Conservation (phyloP, 2,888 invertebrate genomes). For the Eulithis testata region DNA sequence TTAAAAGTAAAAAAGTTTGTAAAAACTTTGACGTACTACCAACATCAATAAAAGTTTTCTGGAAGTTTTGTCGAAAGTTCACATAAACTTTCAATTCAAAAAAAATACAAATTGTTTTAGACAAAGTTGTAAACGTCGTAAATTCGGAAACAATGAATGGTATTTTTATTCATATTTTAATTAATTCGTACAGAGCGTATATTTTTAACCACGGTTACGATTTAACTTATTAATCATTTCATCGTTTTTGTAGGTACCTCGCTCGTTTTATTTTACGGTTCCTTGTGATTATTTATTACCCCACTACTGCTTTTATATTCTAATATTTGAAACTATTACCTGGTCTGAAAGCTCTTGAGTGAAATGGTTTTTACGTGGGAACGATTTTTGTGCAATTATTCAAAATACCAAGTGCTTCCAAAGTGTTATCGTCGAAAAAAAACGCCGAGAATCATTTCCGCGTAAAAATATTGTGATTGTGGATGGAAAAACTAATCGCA, state of each 20-base stretch:
- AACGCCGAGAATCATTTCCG: conserved; percentile 85
- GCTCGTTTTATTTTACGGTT: conserved; percentile 19
- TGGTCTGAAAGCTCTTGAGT: conserved; percentile 85
- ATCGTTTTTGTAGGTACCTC: conserved; percentile 11
- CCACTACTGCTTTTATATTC: conserved; percentile 25
- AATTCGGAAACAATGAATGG: conserved; percentile 51
- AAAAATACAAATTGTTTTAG: conserved; percentile 39
- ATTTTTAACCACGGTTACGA: conserved; percentile 1
- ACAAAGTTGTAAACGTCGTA: conserved; percentile 34
- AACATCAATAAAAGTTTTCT: conserved; percentile 54
- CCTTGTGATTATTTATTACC: conserved; percentile 20
- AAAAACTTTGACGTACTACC: conserved; percentile 51
- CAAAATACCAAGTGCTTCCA: conserved; percentile 70
- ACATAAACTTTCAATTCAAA: conserved; percentile 45
- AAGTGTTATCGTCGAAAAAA: conserved; percentile 78
- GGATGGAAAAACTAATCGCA: conserved; percentile 84
- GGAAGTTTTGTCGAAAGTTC: conserved; percentile 53
- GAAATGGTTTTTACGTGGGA: conserved; percentile 86
- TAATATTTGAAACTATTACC: conserved; percentile 56
- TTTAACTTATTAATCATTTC: not conserved
- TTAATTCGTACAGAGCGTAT: conserved; percentile 15
- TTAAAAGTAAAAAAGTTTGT: conserved; percentile 12
- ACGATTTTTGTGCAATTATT: conserved; percentile 82
- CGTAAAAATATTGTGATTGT: conserved; percentile 84
- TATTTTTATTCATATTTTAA: conserved; percentile 31